These are phyloP conservation scores for Procavia capensis DNA, from an alignment of 2,113 vertebrate species.

Conservation along the genomic window DNA sequence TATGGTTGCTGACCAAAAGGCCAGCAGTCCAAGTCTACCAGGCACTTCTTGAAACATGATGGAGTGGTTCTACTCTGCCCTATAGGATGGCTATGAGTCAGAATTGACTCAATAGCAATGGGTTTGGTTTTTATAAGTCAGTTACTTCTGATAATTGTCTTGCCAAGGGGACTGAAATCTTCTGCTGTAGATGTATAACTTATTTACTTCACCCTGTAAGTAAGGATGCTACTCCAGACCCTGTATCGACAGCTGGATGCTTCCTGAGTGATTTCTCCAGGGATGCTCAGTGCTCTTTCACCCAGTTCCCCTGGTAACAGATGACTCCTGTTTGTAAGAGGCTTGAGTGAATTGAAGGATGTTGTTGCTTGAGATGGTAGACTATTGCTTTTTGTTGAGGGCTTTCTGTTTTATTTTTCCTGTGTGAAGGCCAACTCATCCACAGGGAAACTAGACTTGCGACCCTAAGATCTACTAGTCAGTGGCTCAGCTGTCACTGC, in stretches of 20 bases:
- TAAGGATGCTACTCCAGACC: background rate
- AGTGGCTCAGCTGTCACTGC: background rate
- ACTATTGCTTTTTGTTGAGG: background rate
- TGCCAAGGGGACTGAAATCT: background rate
- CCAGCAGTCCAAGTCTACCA: too few species aligned
- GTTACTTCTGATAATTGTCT: background rate
- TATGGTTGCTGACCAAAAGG: too few species aligned
- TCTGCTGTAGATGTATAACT: too few species aligned
- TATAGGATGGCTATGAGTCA: too few species aligned
- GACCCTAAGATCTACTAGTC: background rate
- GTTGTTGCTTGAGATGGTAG: background rate
- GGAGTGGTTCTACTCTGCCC: too few species aligned
- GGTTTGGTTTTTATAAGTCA: background rate
- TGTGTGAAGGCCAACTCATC: background rate
- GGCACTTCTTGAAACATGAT: too few species aligned
- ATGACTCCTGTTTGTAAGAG: background rate
- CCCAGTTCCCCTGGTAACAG: background rate
- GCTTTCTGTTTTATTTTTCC: slow-evolving; percentile 20
- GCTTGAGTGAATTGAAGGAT: background rate
- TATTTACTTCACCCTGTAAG: background rate
- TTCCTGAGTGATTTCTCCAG: background rate
- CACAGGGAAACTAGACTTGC: background rate
- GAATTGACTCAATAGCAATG: too few species aligned
- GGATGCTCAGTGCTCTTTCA: background rate
- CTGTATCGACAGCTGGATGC: background rate